These are phyloP conservation scores for Acanthosepion pharaonis DNA, from an alignment of 2,888 invertebrate genomes.

Conservation along the genomic window DNA sequence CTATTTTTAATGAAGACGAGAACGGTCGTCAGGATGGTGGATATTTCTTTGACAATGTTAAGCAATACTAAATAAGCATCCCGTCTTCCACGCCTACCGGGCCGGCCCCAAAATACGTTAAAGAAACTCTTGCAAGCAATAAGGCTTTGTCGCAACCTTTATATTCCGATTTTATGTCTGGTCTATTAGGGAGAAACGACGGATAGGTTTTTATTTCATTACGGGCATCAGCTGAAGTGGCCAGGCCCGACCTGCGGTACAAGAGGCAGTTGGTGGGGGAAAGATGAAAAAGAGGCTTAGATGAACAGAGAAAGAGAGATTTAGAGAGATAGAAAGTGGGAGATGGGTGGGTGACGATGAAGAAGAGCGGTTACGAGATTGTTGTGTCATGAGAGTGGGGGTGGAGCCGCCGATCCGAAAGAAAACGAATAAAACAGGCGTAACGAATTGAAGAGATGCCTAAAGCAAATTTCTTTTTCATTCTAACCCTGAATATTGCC, in stretches of 20 bases:
- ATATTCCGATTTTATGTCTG: neutral
- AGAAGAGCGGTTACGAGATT: neutral
- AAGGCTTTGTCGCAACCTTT: neutral
- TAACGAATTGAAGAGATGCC: neutral
- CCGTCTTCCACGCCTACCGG: neutral
- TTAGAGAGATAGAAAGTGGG: no score
- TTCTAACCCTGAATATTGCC: no score
- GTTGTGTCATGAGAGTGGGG: neutral
- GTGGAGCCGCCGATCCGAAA: neutral
- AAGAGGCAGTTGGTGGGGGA: no score
- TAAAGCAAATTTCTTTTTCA: neutral
- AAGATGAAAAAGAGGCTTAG: no score
- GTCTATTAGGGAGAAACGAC: neutral
- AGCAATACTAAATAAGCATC: neutral
- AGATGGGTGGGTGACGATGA: no score
- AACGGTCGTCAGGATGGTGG: neutral
- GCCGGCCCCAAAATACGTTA: neutral
- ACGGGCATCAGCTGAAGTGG: neutral
- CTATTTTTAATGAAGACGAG: neutral
- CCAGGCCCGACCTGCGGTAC: neutral
- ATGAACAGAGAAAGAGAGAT: no score
- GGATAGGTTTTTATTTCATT: slow-evolving; percentile 20
- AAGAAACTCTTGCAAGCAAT: neutral
- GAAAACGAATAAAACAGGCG: neutral
- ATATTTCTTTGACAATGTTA: neutral